Evolutionary conservation across 2,113 vertebrate genomes (phyloP).

Genomic region (Aspidoscelis tigris): DNA sequence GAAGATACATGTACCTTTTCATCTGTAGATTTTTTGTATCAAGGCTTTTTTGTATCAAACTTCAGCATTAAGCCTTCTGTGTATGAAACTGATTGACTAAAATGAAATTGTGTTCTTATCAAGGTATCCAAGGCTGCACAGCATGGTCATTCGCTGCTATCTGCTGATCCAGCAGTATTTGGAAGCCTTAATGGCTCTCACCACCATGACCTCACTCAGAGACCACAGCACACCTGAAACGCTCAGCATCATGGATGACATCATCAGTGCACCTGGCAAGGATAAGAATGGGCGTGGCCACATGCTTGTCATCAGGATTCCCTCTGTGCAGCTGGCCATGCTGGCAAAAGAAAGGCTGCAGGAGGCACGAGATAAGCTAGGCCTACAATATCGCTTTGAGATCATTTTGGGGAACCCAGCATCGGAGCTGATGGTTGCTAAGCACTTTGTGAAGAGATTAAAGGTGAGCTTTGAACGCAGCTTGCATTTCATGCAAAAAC

Average conservation of each 20-base stretch:
- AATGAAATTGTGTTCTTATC: constrained; percentile 17
- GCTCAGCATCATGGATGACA: constrained; percentile 93
- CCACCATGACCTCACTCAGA: constrained; percentile 87
- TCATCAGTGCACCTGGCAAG: constrained; percentile 87
- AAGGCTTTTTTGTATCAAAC: neutral
- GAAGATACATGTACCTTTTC: too few species aligned
- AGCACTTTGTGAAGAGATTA: constrained; percentile 86
- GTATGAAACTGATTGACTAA: constrained; percentile 21
- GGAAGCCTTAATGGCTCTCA: constrained; percentile 95
- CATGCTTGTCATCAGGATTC: constrained; percentile 96
- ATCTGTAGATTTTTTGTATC: too few species aligned
- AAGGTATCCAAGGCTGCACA: constrained; percentile 95
- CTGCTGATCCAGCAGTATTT: constrained; percentile 98
- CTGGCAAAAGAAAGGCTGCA: constrained; percentile 92
- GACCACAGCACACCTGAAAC: constrained; percentile 97
- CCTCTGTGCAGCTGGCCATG: constrained; percentile 95
- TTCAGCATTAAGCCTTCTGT: neutral
- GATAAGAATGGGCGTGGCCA: constrained; percentile 87
- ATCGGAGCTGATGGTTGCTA: constrained; percentile 83
- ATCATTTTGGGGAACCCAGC: constrained; percentile 92
- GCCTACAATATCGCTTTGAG: constrained; percentile 92
- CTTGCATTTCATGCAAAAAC: neutral
- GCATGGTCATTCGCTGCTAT: constrained; percentile 98
- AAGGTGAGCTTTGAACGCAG: constrained; percentile 77
- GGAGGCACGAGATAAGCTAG: constrained; percentile 92